Base-by-base conservation (phyloP, 2,797 vertebrate genomes). In the Pangasius krempfi region DNA sequence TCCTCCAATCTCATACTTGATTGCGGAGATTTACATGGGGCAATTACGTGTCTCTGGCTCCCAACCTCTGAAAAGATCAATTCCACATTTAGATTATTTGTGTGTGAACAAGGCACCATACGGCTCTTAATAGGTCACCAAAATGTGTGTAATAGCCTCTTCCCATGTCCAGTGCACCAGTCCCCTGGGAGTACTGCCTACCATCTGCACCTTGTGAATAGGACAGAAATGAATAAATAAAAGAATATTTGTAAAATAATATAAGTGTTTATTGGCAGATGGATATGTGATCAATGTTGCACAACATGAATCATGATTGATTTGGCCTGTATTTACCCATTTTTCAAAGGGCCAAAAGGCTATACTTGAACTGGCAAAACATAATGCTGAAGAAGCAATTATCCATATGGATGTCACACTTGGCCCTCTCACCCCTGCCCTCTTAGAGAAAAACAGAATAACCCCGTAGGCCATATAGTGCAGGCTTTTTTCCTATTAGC, bases 41-140 rank as follows among this genome's bases (percentile, higher is more conserved):
- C 96, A 95, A 95, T 96, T 95, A 95, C 94, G 90, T 90, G 89
- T 79, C 93, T 92, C 89, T 93, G 94, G 95, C 94, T 95, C 94
- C 92, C 92, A 94, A 94, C 93, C 93, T 86, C 89, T 82, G 92
- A 91, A 90, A 93, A 94, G 94, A 96, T 96, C 96, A 96, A 96
- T 96, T 95, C 93, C 93, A 94, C 94, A 96, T 96, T 96, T 94
- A 94, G 94, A 95, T 96, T 95, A 95, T 93, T 89, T 91, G 90
- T 92, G 93, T 91, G 93, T 93, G 93, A 92, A 92, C 93, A 87
- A 92, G 93, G 93, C 92, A 93, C 93, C 91, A 86, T 95, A 96
- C 94, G 94, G 94, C 93, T 96, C 94, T 96, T 96, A 95, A 95
- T 94, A 94, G 94, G 95, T 96, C 94, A 93, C 95, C 93, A 94